These are phyloP conservation scores for Ischnus inquisitorius DNA, from an alignment of 2,888 invertebrate genomes.

Conservation along the genomic window DNA sequence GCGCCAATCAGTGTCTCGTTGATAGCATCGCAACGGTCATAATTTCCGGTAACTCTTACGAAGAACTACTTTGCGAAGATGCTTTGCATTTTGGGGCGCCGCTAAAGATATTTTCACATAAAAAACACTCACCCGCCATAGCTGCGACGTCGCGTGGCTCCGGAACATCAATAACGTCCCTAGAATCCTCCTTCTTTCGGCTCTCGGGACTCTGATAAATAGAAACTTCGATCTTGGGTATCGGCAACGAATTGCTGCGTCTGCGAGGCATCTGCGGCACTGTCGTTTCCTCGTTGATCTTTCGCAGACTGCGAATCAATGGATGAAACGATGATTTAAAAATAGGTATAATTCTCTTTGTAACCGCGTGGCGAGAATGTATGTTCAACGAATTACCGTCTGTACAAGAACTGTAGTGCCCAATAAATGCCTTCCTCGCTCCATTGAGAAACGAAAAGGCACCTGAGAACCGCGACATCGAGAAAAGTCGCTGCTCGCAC, in stretches of 20 bases:
- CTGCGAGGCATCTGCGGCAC: slow-evolving; percentile 93
- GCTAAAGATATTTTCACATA: too few species aligned
- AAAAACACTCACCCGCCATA: slow-evolving; percentile 86
- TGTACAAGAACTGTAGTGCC: slow-evolving; percentile 96
- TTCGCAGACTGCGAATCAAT: slow-evolving; percentile 89
- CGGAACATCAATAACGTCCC: slow-evolving; percentile 93
- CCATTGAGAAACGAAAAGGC: slow-evolving; percentile 98
- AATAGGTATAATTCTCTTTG: background rate
- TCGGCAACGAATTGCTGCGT: slow-evolving; percentile 96
- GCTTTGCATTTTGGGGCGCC: too few species aligned
- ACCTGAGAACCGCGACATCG: slow-evolving; percentile 98
- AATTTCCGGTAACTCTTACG: too few species aligned
- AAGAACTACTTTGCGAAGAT: too few species aligned
- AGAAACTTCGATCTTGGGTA: slow-evolving; percentile 96
- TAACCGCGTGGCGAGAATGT: slow-evolving; percentile 40
- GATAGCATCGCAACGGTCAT: too few species aligned
- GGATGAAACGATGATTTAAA: background rate
- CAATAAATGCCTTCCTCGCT: slow-evolving; percentile 99
- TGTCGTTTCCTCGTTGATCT: slow-evolving; percentile 94
- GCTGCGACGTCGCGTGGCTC: slow-evolving; percentile 90
- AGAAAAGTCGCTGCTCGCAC: slow-evolving; percentile 96
- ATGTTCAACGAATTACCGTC: slow-evolving; percentile 88
- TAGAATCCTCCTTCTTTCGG: slow-evolving; percentile 89
- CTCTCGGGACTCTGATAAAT: slow-evolving; percentile 92
- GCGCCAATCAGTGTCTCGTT: too few species aligned